Base-by-base conservation (phyloP, 2,888 invertebrate genomes). In the Stenurella melanura region DNA sequence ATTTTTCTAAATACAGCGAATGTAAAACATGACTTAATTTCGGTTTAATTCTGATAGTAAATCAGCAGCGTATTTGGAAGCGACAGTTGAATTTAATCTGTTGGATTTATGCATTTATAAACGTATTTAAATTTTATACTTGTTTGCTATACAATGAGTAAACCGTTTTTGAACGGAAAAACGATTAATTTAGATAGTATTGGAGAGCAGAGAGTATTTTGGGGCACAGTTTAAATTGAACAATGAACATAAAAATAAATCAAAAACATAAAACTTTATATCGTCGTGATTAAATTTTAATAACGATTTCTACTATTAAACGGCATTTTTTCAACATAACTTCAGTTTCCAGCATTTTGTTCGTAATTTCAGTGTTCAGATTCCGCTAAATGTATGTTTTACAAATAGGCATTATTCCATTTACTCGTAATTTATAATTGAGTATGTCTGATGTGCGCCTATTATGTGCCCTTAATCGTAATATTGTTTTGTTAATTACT, bases 61-160 rank as follows among this genome's bases (percentile, higher is more conserved):
- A 42, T 42, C 42, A 42, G 42, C 42, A 42, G 42, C 42, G 42
- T 42, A 42, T 42, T 42, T 42, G 42, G 42, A 42, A 42, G 42
- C 42, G 42, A 42, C 42, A 42, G 42, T 12, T 15, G 42, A 42
- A 12, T 42, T 42, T 42, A 42, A 42, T 42, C 42, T 42, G 15
- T 42, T 15, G 42, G 42, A 42, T 42, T 42, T 42, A 42, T 42
- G 42, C 15, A 12, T 42, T 15, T 42, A 42, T 42, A 42, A 42
- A 42, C 42, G 42, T 42, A 42, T 42, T 42, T 42, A 42, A 42
- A 42, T 42, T 42, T 42, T 42, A 42, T 15, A 42, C 42, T 42
- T 42, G 42, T 42, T 42, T 42, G 15, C 42, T 15, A 15, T 42
- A 42, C 42, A 42, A 42, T 42, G 42, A 42, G 42, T 12, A 42